These are phyloP conservation scores for Pristis pectinata DNA, from an alignment of 2,797 vertebrate genomes.

Conservation along the genomic window DNA sequence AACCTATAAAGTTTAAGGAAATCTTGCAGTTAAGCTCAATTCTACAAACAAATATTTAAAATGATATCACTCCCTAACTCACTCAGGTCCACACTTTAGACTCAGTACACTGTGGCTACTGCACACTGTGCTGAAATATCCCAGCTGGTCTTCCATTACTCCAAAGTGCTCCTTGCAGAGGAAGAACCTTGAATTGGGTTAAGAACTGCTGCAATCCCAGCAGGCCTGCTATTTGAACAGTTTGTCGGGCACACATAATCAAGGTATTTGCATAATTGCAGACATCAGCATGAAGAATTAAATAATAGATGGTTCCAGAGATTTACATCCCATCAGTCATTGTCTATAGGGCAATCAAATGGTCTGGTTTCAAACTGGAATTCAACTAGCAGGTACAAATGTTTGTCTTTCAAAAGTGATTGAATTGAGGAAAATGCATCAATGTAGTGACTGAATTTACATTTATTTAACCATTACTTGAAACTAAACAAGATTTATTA, in stretches of 20 bases:
- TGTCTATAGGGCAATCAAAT: conserved; percentile 14
- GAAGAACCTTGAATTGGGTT: conserved; percentile 9
- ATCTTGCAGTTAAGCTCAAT: too few relatives aligned
- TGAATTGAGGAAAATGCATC: conserved; percentile 5
- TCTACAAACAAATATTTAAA: too few relatives aligned
- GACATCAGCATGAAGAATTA: conserved; percentile 29
- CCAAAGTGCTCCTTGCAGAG: background rate
- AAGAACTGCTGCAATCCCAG: background rate
- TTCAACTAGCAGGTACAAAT: conserved; percentile 27
- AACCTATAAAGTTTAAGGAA: too few relatives aligned
- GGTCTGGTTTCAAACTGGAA: conserved; percentile 26
- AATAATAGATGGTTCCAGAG: conserved; percentile 35
- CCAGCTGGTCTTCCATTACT: background rate
- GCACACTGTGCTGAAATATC: background rate
- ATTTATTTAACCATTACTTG: conserved; percentile 12
- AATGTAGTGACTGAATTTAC: conserved; percentile 21
- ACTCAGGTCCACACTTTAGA: background rate
- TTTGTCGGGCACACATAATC: conserved; percentile 33
- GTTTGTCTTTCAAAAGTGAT: background rate
- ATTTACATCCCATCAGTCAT: conserved; percentile 20
- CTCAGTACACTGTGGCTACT: too few relatives aligned
- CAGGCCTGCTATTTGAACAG: conserved; percentile 29
- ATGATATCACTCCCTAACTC: too few relatives aligned
- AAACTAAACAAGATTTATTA: conserved; percentile 34
- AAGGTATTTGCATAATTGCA: conserved; percentile 32